phyloP scores from a whole-genome alignment of 2,797 vertebrate genomes.

The Fratercula arctica region DNA sequence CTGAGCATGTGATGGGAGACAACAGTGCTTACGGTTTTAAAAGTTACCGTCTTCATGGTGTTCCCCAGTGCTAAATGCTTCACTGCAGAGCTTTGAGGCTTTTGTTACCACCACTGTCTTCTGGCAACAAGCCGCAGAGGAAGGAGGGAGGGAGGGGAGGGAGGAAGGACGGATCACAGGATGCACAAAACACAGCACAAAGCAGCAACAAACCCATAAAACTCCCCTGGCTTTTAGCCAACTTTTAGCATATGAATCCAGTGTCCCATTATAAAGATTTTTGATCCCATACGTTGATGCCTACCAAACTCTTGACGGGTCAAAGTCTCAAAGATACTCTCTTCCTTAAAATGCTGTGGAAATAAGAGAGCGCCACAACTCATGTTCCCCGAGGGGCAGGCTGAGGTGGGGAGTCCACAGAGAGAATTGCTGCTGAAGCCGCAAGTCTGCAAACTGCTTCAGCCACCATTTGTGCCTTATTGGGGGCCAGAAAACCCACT shows the following conservation, averaged over 20 bases:
- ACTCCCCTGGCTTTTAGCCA: background rate
- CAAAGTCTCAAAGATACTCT: background rate
- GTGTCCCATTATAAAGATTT: background rate
- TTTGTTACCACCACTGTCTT: background rate
- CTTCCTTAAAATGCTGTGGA: background rate
- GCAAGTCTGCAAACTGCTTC: background rate
- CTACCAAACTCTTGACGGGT: background rate
- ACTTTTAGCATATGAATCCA: background rate
- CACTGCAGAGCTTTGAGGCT: background rate
- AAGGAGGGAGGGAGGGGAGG: background rate
- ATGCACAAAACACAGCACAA: background rate
- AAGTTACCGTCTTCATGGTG: background rate
- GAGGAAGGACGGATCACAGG: background rate
- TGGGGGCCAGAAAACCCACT: background rate
- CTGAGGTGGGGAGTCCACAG: background rate
- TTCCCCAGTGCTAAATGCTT: background rate
- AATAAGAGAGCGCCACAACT: background rate
- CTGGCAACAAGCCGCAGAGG: background rate
- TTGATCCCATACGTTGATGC: background rate
- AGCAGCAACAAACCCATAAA: background rate
- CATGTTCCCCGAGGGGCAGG: accelerated
- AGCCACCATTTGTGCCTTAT: background rate
- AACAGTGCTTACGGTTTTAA: background rate
- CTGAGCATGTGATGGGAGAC: background rate
- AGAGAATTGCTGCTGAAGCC: background rate